Evolutionary conservation across 2,797 vertebrate genomes (phyloP), one percentile per base, ranked within the genome.

Genomic region (Pempheris klunzingeri): DNA sequence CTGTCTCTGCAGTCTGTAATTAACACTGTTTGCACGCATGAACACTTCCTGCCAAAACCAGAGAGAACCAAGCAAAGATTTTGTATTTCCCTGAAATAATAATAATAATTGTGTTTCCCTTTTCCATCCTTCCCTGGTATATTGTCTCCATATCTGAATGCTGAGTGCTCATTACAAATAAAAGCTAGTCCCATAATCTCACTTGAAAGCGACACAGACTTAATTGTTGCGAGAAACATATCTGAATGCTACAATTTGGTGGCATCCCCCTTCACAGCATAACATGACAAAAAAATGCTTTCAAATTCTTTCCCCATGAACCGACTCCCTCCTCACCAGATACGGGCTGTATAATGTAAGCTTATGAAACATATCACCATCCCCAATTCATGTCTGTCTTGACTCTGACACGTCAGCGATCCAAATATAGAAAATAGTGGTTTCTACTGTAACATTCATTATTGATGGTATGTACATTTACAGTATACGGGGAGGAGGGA

Each of bases 391-490:
- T 26, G 47, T 62, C 67, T 38, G 36, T 74, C 36, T 68, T 47
- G 30, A 66, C 63, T 80, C 22, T 24, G 39, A 63, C 9, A 41
- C 13, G 28, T 85, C 79, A 81, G 41, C 50, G 41, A 78, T 71
- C 26, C 22, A 89, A 84, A 87, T 66, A 84, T 24, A 87, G 50
- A 69, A 70, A 76, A 81, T 53, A 61, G 15, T 66, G 39, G 59
- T 73, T 92, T 91, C 61, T 78, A 63, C n/a, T 46, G n/a, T 73
- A 47, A 84, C 64, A 77, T 78, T 49, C 67, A 87, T 92, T 65
- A 85, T 87, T 81, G 58, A 90, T 83, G 57, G 43, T 18, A 52
- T 78, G 52, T 36, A 58, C 49, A 83, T 74, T 81, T 71, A 77
- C 32, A 28, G 39, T 68, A 36, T 67, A 60, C 73, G 43, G 28